phyloP scores from a whole-genome alignment of 2,888 invertebrate species.

The Machimus atricapillus region DNA sequence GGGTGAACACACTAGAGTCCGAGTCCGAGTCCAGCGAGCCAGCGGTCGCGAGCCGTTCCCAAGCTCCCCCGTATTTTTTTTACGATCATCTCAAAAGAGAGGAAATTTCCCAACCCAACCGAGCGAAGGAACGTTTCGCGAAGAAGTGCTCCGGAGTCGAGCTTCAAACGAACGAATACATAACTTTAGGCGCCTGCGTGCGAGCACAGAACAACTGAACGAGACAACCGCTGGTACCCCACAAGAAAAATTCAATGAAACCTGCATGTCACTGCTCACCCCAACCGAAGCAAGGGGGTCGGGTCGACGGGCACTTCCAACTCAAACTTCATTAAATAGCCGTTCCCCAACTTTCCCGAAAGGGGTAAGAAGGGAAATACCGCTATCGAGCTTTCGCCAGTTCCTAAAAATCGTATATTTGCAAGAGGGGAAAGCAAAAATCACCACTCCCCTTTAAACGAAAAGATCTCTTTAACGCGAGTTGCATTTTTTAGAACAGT shows the following conservation, averaged over 20 bases:
- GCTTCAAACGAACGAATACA: neutral
- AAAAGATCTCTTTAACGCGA: neutral
- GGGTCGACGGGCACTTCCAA: neutral
- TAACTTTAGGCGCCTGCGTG: conserved; percentile 27
- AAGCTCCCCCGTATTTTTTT: neutral
- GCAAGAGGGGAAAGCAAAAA: neutral
- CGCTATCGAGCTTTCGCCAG: neutral
- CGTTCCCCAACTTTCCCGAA: neutral
- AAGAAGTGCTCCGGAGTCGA: neutral
- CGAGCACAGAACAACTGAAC: neutral
- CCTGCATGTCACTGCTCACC: neutral
- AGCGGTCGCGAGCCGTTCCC: neutral
- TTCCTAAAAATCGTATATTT: neutral
- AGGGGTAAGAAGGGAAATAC: neutral
- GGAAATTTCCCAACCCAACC: neutral
- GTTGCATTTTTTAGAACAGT: neutral
- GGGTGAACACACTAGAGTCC: conserved; percentile 28
- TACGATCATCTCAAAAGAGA: conserved; percentile 1
- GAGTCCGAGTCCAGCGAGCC: neutral
- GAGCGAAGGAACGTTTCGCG: neutral
- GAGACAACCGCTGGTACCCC: neutral
- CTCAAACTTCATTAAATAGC: neutral
- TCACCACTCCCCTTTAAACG: neutral
- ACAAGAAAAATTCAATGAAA: neutral
- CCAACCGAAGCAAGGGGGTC: neutral